Percentiles rank a stretch among this genome's conserved stretches.
phyloP scores from a whole-genome alignment of 2,113 vertebrate genomes.

The Galeopterus variegatus region DNA sequence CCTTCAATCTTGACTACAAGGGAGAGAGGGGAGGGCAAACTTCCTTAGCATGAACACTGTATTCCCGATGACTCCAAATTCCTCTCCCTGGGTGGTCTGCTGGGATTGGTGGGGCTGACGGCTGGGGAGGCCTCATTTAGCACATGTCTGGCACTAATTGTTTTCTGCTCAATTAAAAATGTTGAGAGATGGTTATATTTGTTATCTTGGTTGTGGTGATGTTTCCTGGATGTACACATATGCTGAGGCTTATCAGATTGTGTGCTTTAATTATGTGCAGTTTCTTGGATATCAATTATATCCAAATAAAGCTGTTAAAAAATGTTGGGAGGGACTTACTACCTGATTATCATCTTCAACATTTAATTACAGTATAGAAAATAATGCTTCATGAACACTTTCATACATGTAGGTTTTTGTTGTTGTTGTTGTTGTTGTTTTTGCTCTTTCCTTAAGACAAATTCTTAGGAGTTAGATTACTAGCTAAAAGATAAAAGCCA shows the following conservation, averaged over 20 bases:
- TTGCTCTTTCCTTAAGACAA: slow-evolving; percentile 50
- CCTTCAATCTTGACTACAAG: neutral
- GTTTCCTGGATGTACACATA: neutral
- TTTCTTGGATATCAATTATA: neutral
- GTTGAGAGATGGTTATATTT: neutral
- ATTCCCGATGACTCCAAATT: neutral
- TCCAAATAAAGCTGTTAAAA: slow-evolving; percentile 12
- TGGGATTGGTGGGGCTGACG: neutral
- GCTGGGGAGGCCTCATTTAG: neutral
- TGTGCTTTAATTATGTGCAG: neutral
- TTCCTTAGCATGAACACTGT: neutral
- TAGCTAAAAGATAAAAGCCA: neutral
- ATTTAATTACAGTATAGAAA: neutral
- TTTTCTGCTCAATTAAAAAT: slow-evolving; percentile 36
- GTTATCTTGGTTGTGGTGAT: neutral
- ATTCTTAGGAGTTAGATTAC: neutral
- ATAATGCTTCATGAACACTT: neutral
- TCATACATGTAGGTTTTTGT: neutral
- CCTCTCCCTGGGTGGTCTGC: neutral
- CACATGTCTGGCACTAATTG: neutral
- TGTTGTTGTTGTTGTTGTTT: too few relatives aligned
- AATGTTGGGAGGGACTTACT: neutral
- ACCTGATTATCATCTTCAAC: neutral
- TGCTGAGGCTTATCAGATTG: neutral
- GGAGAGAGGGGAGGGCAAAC: neutral